Conservation (phyloP, 2,888 invertebrate species). For the Neuroscelio doddi region DNA sequence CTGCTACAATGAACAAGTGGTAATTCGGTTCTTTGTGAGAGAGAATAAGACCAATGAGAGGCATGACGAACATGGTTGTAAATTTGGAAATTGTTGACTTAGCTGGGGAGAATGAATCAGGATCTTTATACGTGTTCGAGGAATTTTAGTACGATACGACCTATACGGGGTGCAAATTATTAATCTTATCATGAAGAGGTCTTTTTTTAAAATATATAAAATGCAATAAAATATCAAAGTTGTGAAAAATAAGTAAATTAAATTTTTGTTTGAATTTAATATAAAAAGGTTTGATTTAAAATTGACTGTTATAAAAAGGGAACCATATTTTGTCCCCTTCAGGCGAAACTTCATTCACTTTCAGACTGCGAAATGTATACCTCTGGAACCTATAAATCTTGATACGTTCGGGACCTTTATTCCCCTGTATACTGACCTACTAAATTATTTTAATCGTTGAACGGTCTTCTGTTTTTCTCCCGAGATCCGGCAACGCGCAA, state of each 20-base stretch:
- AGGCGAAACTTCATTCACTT: neutral
- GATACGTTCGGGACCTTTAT: neutral
- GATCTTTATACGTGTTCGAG: neutral
- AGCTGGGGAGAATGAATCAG: neutral
- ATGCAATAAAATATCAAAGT: too few species aligned
- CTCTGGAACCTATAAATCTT: conserved; percentile 3
- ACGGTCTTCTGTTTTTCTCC: conserved; percentile 3
- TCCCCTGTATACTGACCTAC: neutral
- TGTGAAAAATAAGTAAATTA: too few species aligned
- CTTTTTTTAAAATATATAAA: too few species aligned
- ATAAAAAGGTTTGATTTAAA: too few species aligned
- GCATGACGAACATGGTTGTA: neutral
- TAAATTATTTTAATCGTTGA: conserved; percentile 5
- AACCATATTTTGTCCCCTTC: neutral
- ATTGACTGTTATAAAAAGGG: neutral
- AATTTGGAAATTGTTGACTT: conserved; percentile 18
- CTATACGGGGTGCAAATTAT: too few species aligned
- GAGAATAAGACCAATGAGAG: conserved; percentile 6
- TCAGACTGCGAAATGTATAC: neutral
- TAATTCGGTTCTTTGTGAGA: conserved; percentile 44
- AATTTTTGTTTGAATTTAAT: too few species aligned
- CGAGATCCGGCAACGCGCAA: neutral
- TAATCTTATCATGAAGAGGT: too few species aligned
- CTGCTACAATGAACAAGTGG: conserved; percentile 50
- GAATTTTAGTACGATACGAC: too few species aligned